A percentile compares a stretch with the other conserved stretches of the same genome.
Conservation (phyloP, 2,113 vertebrate genomes). For the Syngnathus floridae region DNA sequence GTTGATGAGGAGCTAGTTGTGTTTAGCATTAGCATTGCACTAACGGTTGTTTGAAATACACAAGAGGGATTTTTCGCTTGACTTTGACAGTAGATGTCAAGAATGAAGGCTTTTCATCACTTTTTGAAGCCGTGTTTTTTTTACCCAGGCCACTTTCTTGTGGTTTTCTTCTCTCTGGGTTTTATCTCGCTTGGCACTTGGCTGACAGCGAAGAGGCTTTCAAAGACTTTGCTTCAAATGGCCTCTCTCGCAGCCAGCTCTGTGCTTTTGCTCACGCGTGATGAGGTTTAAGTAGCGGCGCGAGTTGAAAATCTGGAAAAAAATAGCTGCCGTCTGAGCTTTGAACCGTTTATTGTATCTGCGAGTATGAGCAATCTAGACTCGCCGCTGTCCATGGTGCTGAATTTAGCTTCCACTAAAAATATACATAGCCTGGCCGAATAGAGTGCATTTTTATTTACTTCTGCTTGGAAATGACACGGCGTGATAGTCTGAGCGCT, state of each 20-base stretch:
- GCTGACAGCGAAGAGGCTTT: constrained; percentile 21
- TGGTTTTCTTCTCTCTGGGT: not conserved
- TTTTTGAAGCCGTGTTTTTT: not conserved
- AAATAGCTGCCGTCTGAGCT: not conserved
- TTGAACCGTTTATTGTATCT: not conserved
- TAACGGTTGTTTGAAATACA: too few species aligned
- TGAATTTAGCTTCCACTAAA: constrained; percentile 22
- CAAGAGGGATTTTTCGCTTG: too few species aligned
- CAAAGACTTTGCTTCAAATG: constrained; percentile 8
- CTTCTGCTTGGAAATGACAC: not conserved
- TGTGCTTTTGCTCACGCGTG: constrained; percentile 4
- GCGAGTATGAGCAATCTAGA: not conserved
- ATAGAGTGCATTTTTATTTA: not conserved
- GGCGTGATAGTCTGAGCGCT: not conserved
- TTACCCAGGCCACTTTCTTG: not conserved
- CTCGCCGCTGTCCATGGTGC: constrained; percentile 45
- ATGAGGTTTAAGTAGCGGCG: constrained; percentile 17
- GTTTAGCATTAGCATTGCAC: too few species aligned
- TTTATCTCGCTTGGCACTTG: constrained; percentile 7
- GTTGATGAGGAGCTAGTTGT: too few species aligned
- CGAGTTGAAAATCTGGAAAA: not conserved
- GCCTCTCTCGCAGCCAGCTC: constrained; percentile 18
- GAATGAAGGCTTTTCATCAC: too few species aligned
- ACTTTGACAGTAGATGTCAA: too few species aligned
- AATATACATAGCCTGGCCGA: not conserved